A percentile compares a stretch with the other conserved stretches of the same genome.
These are phyloP conservation scores for Mycteria americana DNA, from an alignment of 2,797 vertebrate species.

Conservation along the genomic window DNA sequence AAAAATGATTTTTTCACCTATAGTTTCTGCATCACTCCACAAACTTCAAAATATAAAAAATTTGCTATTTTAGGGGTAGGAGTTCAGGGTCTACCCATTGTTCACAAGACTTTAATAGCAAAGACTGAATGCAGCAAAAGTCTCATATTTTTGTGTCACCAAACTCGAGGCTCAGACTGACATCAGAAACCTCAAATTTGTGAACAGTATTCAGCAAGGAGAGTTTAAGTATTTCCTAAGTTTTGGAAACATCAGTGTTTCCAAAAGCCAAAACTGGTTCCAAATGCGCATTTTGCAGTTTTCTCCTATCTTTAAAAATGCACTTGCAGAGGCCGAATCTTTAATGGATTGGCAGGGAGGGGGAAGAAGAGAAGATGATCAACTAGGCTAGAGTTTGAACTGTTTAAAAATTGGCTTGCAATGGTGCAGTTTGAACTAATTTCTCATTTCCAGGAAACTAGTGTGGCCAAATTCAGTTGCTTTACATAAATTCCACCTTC, in stretches of 20 bases:
- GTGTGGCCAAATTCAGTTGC: background rate
- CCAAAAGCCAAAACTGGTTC: background rate
- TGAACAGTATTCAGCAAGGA: background rate
- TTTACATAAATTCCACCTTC: background rate
- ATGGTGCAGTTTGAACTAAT: background rate
- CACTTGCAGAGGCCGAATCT: background rate
- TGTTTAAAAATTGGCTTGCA: background rate
- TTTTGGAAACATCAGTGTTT: background rate
- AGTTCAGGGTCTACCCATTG: background rate
- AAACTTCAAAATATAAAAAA: background rate
- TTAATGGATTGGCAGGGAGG: background rate
- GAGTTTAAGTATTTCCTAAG: background rate
- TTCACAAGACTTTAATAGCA: background rate
- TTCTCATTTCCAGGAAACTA: constrained; percentile 8
- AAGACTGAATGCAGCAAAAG: background rate
- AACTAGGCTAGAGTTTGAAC: background rate
- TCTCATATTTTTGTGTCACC: background rate
- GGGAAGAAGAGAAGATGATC: background rate
- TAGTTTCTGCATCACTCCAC: background rate
- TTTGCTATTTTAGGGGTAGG: background rate
- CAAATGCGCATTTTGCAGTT: background rate
- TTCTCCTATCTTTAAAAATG: background rate
- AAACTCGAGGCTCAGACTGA: background rate
- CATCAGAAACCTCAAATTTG: background rate
- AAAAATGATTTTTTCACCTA: background rate